phyloP scores from a whole-genome alignment of 2,113 vertebrate genomes.

The Ceuthmochares aereus region DNA sequence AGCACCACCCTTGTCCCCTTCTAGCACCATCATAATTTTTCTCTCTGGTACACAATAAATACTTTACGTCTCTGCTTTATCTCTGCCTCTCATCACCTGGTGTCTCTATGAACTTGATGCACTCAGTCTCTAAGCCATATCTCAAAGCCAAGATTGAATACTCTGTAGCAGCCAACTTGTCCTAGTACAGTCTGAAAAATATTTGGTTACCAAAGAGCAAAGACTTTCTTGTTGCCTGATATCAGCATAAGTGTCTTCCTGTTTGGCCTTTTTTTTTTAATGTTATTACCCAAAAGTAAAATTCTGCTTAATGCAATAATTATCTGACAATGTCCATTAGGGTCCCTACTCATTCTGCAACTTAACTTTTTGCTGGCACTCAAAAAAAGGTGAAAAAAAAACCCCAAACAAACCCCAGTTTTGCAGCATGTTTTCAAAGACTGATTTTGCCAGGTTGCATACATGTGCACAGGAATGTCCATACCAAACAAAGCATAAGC shows the following conservation, averaged over 20 bases:
- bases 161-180: not conserved
- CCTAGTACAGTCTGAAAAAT: not conserved
- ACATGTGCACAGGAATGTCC: not conserved
- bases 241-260: not conserved
- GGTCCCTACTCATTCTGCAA: not conserved
- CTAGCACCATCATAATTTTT: not conserved
- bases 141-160: not conserved
- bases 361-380: not conserved
- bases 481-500: not conserved
- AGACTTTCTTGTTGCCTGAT: not conserved
- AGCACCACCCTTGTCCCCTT: not conserved
- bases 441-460: not conserved
- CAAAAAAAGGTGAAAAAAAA: not conserved
- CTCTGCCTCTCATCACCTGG: not conserved
- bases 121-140: not conserved
- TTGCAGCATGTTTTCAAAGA: not conserved
- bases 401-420: rapidly evolving
- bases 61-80: not conserved
- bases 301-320: not conserved
- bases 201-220: not conserved
- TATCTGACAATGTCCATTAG: not conserved
- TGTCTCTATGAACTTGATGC: not conserved
- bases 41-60: not conserved
- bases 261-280: not conserved
- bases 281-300: not conserved